Evolutionary conservation across 2,113 vertebrate genomes (phyloP).

Genomic region (Phrynocephalus versicolor): DNA sequence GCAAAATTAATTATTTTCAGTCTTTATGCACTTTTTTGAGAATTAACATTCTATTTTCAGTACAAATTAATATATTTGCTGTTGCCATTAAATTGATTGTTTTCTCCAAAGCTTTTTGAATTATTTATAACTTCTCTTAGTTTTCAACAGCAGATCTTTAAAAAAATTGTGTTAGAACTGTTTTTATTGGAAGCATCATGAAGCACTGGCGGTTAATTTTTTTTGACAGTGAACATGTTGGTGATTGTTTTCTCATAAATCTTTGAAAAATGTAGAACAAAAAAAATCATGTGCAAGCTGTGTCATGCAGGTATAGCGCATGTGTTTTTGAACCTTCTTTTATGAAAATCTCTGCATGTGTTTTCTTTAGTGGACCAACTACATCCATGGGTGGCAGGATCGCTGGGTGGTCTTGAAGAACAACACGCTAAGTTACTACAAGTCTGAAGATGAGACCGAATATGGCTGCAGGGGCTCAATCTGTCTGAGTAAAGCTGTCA

Average conservation of each 20-base stretch:
- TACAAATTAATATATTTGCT: background rate
- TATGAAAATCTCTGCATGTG: slow-evolving; percentile 32
- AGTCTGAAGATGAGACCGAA: slow-evolving; percentile 93
- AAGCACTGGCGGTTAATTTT: background rate
- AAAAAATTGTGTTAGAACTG: background rate
- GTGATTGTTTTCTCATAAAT: background rate
- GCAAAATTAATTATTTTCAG: background rate
- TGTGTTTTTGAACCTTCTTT: background rate
- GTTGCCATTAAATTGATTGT: background rate
- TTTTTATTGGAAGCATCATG: background rate
- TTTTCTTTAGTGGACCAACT: slow-evolving; percentile 94
- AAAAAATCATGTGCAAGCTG: background rate
- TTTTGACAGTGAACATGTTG: background rate
- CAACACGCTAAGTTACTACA: slow-evolving; percentile 95
- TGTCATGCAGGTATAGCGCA: background rate
- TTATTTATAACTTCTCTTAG: background rate
- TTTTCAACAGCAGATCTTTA: too few species aligned
- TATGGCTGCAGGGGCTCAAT: slow-evolving; percentile 96
- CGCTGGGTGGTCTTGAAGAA: slow-evolving; percentile 96
- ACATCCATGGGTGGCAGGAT: slow-evolving; percentile 99
- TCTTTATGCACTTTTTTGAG: background rate
- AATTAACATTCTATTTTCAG: background rate
- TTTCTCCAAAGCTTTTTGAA: background rate
- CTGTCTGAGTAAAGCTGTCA: slow-evolving; percentile 95
- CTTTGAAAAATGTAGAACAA: background rate